phyloP scores from a whole-genome alignment of 2,888 invertebrate species.

The Drosophila borborema region DNA sequence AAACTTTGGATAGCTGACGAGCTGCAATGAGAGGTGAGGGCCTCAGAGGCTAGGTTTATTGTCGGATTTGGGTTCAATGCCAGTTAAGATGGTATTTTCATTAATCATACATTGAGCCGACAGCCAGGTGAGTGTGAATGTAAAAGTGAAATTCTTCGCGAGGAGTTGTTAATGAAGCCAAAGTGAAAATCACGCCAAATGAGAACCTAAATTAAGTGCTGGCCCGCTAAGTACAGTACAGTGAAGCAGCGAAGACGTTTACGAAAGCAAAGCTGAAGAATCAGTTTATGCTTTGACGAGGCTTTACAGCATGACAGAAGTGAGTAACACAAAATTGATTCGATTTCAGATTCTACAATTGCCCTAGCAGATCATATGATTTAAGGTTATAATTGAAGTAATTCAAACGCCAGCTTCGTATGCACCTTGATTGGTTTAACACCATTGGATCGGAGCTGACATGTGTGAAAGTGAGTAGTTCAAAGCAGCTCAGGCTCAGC shows the following conservation, averaged over 20 bases:
- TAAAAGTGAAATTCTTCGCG: conserved; percentile 72
- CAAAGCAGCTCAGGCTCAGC: conserved; percentile 27
- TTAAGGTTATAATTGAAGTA: not conserved
- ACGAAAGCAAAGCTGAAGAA: conserved; percentile 2
- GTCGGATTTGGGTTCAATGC: conserved; percentile 39
- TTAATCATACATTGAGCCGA: conserved; percentile 41
- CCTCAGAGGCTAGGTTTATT: conserved; percentile 41
- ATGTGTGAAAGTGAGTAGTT: conserved; percentile 55
- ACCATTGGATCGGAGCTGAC: conserved; percentile 26
- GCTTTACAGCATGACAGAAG: not conserved
- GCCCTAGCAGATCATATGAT: not conserved
- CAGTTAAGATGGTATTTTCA: conserved; percentile 39
- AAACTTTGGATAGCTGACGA: conserved; percentile 7
- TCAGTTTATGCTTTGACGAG: not conserved
- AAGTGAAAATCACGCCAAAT: conserved; percentile 64
- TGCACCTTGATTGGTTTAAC: not conserved
- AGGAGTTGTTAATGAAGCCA: conserved; percentile 63
- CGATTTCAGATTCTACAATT: not conserved
- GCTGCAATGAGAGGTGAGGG: not conserved
- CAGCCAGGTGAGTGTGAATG: conserved; percentile 50
- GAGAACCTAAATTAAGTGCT: conserved; percentile 26
- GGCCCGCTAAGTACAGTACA: conserved; percentile 19
- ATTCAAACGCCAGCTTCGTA: not conserved
- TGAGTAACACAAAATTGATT: not conserved
- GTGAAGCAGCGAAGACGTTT: not conserved